Conservation (phyloP, 2,113 vertebrate genomes). For the Ictalurus furcatus region DNA sequence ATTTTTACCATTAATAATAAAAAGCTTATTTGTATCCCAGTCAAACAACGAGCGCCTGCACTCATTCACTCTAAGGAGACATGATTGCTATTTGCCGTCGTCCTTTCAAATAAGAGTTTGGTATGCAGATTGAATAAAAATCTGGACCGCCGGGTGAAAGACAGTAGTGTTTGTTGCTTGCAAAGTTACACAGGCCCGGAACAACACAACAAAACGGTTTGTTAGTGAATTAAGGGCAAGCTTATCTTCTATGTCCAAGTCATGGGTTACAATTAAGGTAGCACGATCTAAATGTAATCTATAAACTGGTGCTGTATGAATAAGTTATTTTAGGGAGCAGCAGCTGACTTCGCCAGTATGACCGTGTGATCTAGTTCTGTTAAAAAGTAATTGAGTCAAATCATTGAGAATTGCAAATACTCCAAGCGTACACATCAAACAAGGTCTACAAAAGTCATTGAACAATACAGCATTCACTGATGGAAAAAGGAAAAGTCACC, state of each 20-base stretch:
- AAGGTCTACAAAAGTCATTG: constrained; percentile 16
- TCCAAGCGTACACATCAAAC: constrained; percentile 41
- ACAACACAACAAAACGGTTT: constrained; percentile 52
- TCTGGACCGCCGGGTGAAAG: neutral
- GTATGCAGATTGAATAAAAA: neutral
- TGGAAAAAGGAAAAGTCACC: neutral
- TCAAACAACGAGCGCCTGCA: constrained; percentile 47
- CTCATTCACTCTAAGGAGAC: constrained; percentile 33
- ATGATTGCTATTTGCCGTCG: neutral
- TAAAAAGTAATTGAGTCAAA: neutral
- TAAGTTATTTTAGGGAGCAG: constrained; percentile 5
- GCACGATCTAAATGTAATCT: neutral
- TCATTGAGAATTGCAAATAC: constrained; percentile 19
- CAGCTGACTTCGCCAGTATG: constrained; percentile 46
- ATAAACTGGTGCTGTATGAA: neutral
- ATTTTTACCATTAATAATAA: constrained; percentile 4
- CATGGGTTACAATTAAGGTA: constrained; percentile 2
- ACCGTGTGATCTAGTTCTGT: constrained; percentile 7
- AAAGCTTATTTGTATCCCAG: neutral
- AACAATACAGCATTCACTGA: constrained; percentile 63
- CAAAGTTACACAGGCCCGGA: neutral
- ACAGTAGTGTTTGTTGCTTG: neutral
- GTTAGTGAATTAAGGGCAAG: neutral
- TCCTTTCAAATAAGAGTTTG: neutral
- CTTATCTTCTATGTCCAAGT: neutral